Percentiles rank a stretch among this genome's conserved stretches.
Evolutionary conservation across 1,140 invertebrate genomes (phyloP).

Genomic region (Samia ricini): DNA sequence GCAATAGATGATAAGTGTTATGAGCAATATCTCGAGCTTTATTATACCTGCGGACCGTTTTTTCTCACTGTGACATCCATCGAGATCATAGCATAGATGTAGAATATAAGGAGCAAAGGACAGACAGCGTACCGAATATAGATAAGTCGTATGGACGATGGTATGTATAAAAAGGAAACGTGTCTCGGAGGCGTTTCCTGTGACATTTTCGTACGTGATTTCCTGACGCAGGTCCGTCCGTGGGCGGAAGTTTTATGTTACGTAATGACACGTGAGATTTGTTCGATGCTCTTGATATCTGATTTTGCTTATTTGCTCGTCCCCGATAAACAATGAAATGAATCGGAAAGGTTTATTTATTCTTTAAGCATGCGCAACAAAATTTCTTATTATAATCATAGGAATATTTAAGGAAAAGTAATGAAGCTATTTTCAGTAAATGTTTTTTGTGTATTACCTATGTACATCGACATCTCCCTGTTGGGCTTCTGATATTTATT

Average conservation of each 20-base stretch:
- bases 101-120: not conserved
- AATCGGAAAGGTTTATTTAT: not conserved
- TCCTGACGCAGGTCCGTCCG: slow-evolving; percentile 31
- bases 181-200: slow-evolving; percentile 38
- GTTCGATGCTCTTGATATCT: not conserved
- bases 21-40: no score
- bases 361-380: no score
- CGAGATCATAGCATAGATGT: not conserved
- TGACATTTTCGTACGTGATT: slow-evolving; percentile 60
- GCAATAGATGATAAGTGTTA: no score
- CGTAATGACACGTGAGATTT: slow-evolving; percentile 8
- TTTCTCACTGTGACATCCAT: not conserved
- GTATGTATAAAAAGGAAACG: slow-evolving; percentile 14
- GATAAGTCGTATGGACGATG: slow-evolving; percentile 29
- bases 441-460: no score
- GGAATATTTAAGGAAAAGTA: no score
- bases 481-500: no score
- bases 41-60: not conserved
- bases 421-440: no score
- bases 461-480: no score
- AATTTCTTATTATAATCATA: no score
- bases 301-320: not conserved
- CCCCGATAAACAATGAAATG: not conserved
- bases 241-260: slow-evolving; percentile 7
- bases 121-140: slow-evolving; percentile 39